These are phyloP conservation scores for Dasyornis broadbenti DNA, from an alignment of 2,113 vertebrate species.

Conservation along the genomic window DNA sequence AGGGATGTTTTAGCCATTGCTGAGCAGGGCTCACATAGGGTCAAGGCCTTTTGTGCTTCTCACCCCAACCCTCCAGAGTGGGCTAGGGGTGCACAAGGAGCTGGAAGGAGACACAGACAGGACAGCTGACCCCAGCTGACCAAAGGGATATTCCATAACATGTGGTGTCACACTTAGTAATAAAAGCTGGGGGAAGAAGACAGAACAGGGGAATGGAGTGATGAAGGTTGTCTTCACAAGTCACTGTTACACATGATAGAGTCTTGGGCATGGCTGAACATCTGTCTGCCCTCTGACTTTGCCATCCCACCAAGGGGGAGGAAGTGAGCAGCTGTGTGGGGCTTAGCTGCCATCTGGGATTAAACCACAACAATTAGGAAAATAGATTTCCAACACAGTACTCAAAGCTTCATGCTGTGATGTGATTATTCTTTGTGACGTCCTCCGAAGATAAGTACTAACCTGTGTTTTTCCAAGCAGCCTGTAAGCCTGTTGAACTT, in stretches of 20 bases:
- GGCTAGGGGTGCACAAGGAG: neutral
- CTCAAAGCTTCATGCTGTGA: neutral
- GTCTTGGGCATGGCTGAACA: neutral
- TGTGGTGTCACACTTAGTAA: neutral
- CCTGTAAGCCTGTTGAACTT: conserved; percentile 93
- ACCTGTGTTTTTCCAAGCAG: conserved; percentile 98
- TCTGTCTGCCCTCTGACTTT: neutral
- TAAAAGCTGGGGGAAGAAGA: neutral
- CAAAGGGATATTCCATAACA: neutral
- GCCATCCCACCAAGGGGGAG: neutral
- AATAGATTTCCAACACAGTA: neutral
- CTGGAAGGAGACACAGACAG: neutral
- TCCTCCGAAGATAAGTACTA: conserved; percentile 8
- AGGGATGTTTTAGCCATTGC: neutral
- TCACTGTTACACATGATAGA: neutral
- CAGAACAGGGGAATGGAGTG: neutral
- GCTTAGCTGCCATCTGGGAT: neutral
- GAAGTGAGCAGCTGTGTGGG: neutral
- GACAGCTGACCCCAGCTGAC: neutral
- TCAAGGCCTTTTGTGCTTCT: neutral
- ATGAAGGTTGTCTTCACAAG: neutral
- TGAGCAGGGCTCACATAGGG: neutral
- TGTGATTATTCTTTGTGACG: neutral
- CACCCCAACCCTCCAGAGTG: neutral
- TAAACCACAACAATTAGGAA: neutral